Evolutionary conservation across 2,113 vertebrate genomes (phyloP).

Genomic region (Paracanthobrama guichenoti): DNA sequence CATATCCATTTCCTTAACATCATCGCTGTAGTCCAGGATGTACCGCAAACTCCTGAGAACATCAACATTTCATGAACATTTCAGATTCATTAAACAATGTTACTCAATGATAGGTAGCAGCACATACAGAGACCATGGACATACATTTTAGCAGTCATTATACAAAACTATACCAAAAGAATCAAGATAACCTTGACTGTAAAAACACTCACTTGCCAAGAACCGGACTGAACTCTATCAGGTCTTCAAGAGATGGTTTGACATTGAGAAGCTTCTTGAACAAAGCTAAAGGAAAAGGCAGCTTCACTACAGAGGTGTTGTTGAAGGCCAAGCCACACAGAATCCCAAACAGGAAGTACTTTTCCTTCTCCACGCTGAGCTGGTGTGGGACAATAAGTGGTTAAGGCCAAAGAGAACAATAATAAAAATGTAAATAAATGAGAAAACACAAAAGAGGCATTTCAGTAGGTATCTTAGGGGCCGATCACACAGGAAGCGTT

Average conservation of each 20-base stretch:
- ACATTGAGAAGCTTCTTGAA: conserved; percentile 68
- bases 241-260: conserved; percentile 60
- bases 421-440: background rate
- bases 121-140: background rate
- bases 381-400: conserved; percentile 42
- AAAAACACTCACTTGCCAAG: conserved; percentile 26
- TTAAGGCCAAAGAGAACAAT: background rate
- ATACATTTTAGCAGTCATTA: background rate
- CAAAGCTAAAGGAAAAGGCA: conserved; percentile 66
- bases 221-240: conserved; percentile 61
- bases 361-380: conserved; percentile 62
- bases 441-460: background rate
- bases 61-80: too few relatives aligned
- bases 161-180: background rate
- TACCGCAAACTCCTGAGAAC: conserved; percentile 40
- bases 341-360: conserved; percentile 78
- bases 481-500: background rate
- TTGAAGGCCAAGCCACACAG: conserved; percentile 68
- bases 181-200: background rate
- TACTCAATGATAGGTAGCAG: background rate
- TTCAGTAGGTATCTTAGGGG: background rate
- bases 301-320: fast-evolving
- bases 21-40: conserved; percentile 45
- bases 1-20: background rate
- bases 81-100: conserved; percentile 11